Base-by-base conservation (phyloP, 2,113 vertebrate genomes). In the Neodontobutis hainanensis region DNA sequence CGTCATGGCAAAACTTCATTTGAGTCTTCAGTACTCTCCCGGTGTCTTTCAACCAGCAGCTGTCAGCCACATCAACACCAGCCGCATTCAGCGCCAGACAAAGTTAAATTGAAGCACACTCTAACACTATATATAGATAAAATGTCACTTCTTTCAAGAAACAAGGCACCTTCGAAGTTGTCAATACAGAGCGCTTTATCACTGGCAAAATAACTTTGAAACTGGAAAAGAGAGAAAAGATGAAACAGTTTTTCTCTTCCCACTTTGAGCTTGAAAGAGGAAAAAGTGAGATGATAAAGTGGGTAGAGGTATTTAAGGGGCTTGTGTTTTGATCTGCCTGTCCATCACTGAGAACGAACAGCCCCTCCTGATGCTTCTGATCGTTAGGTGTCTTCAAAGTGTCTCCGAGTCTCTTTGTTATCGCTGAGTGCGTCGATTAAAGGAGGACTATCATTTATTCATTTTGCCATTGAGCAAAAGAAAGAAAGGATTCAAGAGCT, bases 321-420 rank as follows among this genome's bases (percentile, higher is more conserved):
- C 71, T 81, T 5, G 65, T 55, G 78, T 85, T 92, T 91, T 90
- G 79, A 90, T 90, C 78, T 82, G 68, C 62, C 85, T 70, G 90
- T 90, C 90, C 86, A 43, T 92, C 84, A 89, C 62, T 50, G 14
- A 66, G 78, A 79, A 72, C 69, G 73, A 80, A 70, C 63, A 70
- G 78, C 72, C 82, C 82, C 80, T 87, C 55, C 85, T 81, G 83
- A 88, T 81, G 84, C 70, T 79, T 85, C 75, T 88, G 84, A 91
- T 91, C 81, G 83, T 88, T 88, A 84, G 85, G 80, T 85, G 87
- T 92, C 90, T 87, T 92, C 91, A 92, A 92, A 92, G 90, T 90
- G 91, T 93, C 88, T 86, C 75, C 66, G 78, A 87, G 81, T 82
- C 80, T 89, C 86, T 92, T 91, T 92, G 89, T 90, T 88, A 86